Base-by-base conservation (phyloP, 1,140 invertebrate species). In the Lanistes nyassanus region DNA sequence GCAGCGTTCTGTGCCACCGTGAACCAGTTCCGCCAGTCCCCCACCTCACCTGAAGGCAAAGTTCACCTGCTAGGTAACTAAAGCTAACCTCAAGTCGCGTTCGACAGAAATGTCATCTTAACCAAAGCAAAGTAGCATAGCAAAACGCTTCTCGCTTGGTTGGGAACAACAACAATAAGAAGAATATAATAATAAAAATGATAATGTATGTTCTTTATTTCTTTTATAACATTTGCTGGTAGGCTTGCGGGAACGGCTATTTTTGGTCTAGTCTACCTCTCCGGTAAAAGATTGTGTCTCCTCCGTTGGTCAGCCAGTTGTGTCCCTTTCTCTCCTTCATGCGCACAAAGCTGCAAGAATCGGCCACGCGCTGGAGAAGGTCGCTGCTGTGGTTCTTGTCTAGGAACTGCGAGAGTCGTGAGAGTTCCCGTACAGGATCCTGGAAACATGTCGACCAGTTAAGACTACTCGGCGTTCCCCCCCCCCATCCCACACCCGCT, bases 1-100 rank as follows among this genome's bases (percentile, higher is more conserved):
- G 42, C 34, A 1, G 37, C 34, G 60, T 73, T 76, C 69, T 72
- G 68, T 11, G 60, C 69, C n/a, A 47, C 47, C 3, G 68, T 76
- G 51, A 76, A 76, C 37, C 68, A 70, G 47, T 76, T 76, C n/a
- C 36, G 51, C 76, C 76, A 76, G 34, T 76, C 76, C 2, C 76
- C 76, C 21, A 76, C 76, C 16, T 71, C 39, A 37, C 76, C 76
- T 78, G 66, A 4, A 68, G 42, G 9, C 42, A 47, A 1, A 60
- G n/a, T 60, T 11, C 58, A 60, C 31, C 58, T 60, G n/a, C n/a
- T 29, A 9, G 23, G n/a, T n/a, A n/a, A n/a, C n/a, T n/a, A n/a
- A n/a, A n/a, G n/a, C n/a, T n/a, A n/a, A n/a, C n/a, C n/a, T n/a
- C n/a, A n/a, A n/a, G n/a, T n/a, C n/a, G n/a, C n/a, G n/a, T n/a